These are phyloP conservation scores for Montipora efflorescens DNA, from an alignment of 64 coral and sea anemone species.

Conservation along the genomic window DNA sequence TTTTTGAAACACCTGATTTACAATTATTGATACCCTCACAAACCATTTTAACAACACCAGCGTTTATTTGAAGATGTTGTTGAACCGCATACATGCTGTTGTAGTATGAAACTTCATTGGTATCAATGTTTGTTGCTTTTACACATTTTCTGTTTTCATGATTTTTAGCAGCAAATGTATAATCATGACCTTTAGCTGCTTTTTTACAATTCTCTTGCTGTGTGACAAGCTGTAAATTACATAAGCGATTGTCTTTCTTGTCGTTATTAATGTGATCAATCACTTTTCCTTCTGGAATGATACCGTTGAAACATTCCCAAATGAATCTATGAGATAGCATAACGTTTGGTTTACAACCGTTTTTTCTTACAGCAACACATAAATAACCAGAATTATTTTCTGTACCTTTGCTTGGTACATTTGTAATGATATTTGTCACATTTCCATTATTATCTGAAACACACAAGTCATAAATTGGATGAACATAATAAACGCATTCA, in stretches of 20 bases:
- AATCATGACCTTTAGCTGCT: constrained; percentile 37
- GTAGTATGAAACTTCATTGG: constrained; percentile 34
- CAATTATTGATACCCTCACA: constrained; percentile 34
- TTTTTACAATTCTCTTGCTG: too few species aligned
- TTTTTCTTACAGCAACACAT: not conserved
- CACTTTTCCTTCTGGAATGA: not conserved
- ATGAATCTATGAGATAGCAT: not conserved
- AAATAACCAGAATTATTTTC: not conserved
- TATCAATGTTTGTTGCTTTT: constrained; percentile 34
- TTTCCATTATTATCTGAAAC: too few species aligned
- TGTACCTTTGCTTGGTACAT: too few species aligned
- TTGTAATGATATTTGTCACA: too few species aligned
- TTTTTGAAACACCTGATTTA: constrained; percentile 52
- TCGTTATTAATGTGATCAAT: constrained; percentile 31
- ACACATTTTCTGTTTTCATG: constrained; percentile 49
- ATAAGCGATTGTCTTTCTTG: not conserved
- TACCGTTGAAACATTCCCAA: constrained; percentile 24
- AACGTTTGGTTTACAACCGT: not conserved
- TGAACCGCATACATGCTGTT: constrained; percentile 53
- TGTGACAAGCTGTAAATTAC: too few species aligned
- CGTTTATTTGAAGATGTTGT: constrained; percentile 51
- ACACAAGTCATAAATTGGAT: too few species aligned
- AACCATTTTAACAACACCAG: constrained; percentile 36
- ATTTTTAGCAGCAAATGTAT: not conserved
- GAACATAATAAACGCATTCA: too few species aligned